These are phyloP conservation scores for Calidris pygmaea DNA, from an alignment of 2,113 vertebrate species.

Conservation along the genomic window DNA sequence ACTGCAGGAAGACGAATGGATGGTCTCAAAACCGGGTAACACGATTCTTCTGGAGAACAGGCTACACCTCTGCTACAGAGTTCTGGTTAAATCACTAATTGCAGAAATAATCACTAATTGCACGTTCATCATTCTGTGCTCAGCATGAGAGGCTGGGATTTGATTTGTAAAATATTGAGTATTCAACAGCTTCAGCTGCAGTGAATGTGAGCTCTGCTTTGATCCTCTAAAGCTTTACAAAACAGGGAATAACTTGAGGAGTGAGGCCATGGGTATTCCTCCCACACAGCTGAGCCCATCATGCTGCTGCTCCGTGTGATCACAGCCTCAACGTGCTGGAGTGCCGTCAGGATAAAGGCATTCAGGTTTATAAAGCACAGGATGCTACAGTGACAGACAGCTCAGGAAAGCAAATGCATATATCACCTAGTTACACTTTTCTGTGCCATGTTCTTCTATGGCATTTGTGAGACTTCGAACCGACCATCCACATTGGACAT, in stretches of 20 bases:
- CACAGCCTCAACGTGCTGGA: rapidly evolving
- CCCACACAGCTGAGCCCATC: rapidly evolving
- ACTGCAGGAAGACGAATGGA: background rate
- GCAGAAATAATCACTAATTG: background rate
- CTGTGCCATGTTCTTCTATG: background rate
- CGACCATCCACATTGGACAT: background rate
- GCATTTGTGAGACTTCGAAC: background rate
- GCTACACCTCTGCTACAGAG: background rate
- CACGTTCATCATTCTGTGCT: background rate
- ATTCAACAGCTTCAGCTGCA: background rate
- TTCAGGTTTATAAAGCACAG: background rate
- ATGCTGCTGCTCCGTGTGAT: background rate
- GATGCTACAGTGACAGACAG: background rate
- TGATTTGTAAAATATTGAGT: background rate
- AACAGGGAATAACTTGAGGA: background rate
- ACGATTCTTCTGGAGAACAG: background rate
- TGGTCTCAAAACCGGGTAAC: background rate
- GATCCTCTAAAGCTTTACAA: background rate
- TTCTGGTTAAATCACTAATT: background rate
- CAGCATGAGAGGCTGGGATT: background rate
- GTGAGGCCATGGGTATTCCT: background rate
- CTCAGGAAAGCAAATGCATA: background rate
- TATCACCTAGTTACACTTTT: background rate
- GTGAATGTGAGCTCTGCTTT: background rate
- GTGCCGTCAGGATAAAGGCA: background rate